Conservation (phyloP, 2,888 invertebrate species). For the Eremobia ochroleuca region DNA sequence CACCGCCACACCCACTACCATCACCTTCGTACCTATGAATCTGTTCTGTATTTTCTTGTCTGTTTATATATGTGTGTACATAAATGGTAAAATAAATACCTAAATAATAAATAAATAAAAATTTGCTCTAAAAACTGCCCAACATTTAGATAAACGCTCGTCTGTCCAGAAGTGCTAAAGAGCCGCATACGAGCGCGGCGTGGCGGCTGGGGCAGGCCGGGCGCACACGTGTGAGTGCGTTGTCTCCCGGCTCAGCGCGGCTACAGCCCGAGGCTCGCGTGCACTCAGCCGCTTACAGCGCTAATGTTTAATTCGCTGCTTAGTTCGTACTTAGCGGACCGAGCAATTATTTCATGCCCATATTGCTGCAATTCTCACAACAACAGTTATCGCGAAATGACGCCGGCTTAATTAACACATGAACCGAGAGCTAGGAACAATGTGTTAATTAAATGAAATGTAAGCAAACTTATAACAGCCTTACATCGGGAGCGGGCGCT, state of each 20-base stretch:
- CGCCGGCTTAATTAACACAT: conserved; percentile 47
- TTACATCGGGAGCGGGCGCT: conserved; percentile 19
- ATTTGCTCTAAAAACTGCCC: not conserved
- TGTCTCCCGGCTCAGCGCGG: conserved; percentile 58
- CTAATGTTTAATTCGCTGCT: conserved; percentile 70
- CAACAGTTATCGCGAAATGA: conserved; percentile 26
- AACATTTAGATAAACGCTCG: not conserved
- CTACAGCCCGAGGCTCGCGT: conserved; percentile 34
- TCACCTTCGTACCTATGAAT: too few relatives aligned
- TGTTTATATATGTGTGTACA: too few relatives aligned
- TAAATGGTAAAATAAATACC: too few relatives aligned
- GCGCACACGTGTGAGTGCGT: conserved; percentile 50
- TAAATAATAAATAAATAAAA: too few relatives aligned
- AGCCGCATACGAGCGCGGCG: not conserved
- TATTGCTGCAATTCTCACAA: conserved; percentile 23
- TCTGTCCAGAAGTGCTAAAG: not conserved
- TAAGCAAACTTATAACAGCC: conserved; percentile 58
- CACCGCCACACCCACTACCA: too few relatives aligned
- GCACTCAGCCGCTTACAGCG: conserved; percentile 70
- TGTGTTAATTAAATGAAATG: conserved; percentile 55
- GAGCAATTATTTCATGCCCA: conserved; percentile 25
- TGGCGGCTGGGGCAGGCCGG: not conserved
- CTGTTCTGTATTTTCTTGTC: too few relatives aligned
- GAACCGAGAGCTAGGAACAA: conserved; percentile 27
- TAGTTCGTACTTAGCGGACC: conserved; percentile 63